Percentiles rank a stretch among this genome's conserved stretches.
Conservation (phyloP, 2,113 vertebrate genomes). For the Passer montanus region DNA sequence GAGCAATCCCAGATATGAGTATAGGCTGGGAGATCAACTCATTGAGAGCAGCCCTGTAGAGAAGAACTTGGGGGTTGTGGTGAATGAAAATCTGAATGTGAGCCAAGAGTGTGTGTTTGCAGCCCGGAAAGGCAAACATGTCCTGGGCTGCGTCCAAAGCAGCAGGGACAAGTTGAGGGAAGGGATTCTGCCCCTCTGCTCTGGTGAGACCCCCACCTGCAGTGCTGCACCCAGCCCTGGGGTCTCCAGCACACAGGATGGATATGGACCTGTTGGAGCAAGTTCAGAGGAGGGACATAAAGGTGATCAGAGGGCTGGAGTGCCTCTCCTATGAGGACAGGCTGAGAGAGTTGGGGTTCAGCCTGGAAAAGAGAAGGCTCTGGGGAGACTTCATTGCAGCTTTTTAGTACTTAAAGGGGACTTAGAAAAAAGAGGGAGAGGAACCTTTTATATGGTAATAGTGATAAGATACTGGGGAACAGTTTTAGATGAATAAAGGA, state of each 20-base stretch:
- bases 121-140: not conserved
- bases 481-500: not conserved
- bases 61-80: not conserved
- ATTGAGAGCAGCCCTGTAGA: not conserved
- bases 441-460: not conserved
- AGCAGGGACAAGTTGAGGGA: accelerated
- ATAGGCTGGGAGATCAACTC: not conserved
- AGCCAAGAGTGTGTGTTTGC: not conserved
- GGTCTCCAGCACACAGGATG: not conserved
- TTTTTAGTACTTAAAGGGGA: not conserved
- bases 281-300: not conserved
- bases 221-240: not conserved
- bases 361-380: not conserved
- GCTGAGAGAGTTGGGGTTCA: not conserved
- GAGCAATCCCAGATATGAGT: not conserved
- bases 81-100: not conserved
- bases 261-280: not conserved
- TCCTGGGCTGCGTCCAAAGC: not conserved
- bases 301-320: not conserved
- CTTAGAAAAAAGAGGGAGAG: not conserved
- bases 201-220: not conserved
- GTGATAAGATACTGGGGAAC: not conserved
- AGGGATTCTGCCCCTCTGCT: not conserved
- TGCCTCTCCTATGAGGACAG: accelerated
- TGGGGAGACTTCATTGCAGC: not conserved